Evolutionary conservation across 2,113 vertebrate genomes (phyloP).

Genomic region (Empidonax traillii): DNA sequence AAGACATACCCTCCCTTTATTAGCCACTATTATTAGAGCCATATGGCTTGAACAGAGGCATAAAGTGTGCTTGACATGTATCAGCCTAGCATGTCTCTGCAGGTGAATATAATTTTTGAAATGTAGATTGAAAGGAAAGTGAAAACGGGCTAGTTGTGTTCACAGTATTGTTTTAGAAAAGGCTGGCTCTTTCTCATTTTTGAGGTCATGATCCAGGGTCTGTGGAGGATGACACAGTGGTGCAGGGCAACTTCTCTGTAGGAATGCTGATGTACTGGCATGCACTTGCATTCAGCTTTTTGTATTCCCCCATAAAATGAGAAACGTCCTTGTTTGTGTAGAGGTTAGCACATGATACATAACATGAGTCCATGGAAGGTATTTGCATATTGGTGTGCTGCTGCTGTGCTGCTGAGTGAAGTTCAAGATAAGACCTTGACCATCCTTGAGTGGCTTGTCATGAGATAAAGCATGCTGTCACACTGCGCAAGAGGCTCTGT

Average conservation of each 20-base stretch:
- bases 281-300: background rate
- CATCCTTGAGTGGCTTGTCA: background rate
- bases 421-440: slow-evolving; percentile 34
- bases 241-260: background rate
- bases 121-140: slow-evolving; percentile 11
- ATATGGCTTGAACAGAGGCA: background rate
- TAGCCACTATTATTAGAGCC: slow-evolving; percentile 38
- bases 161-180: background rate
- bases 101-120: background rate
- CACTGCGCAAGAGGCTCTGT: background rate
- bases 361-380: accelerated
- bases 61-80: background rate
- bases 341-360: background rate
- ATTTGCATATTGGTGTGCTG: background rate
- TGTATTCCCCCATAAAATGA: background rate
- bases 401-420: background rate
- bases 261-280: background rate
- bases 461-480: background rate
- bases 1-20: slow-evolving; percentile 42
- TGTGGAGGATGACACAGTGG: background rate
- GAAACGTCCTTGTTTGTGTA: background rate
- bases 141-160: background rate
- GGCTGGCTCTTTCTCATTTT: background rate
- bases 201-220: background rate
- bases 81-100: background rate